Evolutionary conservation across 2,797 vertebrate species (phyloP).

Genomic region (Lepus oiostolus): DNA sequence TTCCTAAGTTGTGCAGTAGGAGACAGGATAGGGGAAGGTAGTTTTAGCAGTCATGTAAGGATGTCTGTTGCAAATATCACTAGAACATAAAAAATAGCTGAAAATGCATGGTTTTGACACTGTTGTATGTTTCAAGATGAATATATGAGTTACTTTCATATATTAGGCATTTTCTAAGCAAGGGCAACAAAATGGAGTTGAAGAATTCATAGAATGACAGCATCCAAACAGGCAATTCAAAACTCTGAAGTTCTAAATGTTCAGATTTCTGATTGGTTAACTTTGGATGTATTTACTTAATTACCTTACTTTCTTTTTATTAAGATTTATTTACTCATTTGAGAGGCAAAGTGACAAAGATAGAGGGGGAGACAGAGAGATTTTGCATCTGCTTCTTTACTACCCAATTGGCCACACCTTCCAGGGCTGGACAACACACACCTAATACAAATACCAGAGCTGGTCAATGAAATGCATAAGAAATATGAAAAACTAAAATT

Average conservation of each 20-base stretch:
- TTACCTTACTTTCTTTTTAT: background rate
- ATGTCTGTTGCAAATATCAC: background rate
- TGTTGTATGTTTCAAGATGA: background rate
- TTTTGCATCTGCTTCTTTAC: too few species aligned
- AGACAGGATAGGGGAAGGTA: background rate
- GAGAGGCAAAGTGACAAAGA: too few species aligned
- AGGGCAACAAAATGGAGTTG: background rate
- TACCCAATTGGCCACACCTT: too few species aligned
- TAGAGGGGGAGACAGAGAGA: too few species aligned
- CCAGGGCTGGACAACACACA: background rate
- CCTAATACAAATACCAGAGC: background rate
- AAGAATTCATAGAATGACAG: background rate
- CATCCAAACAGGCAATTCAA: background rate
- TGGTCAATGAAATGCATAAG: background rate
- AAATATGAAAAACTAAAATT: background rate
- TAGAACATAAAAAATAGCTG: background rate
- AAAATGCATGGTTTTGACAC: background rate
- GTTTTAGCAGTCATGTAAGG: background rate
- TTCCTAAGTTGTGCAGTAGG: background rate
- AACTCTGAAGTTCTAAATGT: background rate
- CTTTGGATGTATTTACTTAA: background rate
- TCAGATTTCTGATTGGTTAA: background rate
- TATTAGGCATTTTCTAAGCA: background rate
- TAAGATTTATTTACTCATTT: too few species aligned
- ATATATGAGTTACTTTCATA: background rate